Percentiles rank a stretch among this genome's conserved stretches.
phyloP scores from a whole-genome alignment of 1,140 invertebrate genomes.

The Heliconius eleuchia region DNA sequence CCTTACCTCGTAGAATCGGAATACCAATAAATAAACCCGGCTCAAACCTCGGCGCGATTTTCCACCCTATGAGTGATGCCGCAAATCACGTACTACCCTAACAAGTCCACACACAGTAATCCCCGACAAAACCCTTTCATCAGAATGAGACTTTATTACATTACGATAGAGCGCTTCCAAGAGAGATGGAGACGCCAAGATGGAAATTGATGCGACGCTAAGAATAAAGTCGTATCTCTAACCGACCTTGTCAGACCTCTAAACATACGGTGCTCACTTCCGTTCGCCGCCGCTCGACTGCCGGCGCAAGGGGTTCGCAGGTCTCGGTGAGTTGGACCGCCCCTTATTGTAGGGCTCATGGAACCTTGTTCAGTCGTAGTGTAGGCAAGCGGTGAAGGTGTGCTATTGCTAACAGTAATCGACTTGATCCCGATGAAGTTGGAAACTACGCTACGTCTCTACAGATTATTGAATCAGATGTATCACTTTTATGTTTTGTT shows the following conservation, averaged over 20 bases:
- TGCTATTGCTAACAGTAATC: constrained; percentile 70
- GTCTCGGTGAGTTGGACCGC: constrained; percentile 34
- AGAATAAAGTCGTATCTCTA: constrained; percentile 60
- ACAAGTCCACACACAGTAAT: constrained; percentile 52
- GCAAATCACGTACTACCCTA: constrained; percentile 72
- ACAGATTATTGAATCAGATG: constrained; percentile 32
- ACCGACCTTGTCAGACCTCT: constrained; percentile 36
- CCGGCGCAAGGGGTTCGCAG: constrained; percentile 42
- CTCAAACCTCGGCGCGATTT: constrained; percentile 42
- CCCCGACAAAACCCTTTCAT: constrained; percentile 41
- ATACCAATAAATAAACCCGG: constrained; percentile 24
- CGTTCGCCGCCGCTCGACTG: constrained; percentile 19
- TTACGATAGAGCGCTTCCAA: constrained; percentile 44
- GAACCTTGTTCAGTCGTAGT: constrained; percentile 49
- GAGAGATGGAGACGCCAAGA: constrained; percentile 46
- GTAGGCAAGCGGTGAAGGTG: constrained; percentile 60
- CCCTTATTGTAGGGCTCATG: constrained; percentile 39
- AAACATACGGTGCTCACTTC: constrained; percentile 27
- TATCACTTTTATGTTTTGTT: constrained; percentile 16
- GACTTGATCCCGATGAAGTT: constrained; percentile 71
- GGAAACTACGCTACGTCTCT: constrained; percentile 54
- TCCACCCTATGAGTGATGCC: constrained; percentile 55
- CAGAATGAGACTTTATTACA: constrained; percentile 37
- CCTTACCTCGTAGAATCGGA: constrained; percentile 19
- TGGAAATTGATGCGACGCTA: constrained; percentile 70